A percentile compares a stretch with the other conserved stretches of the same genome.
Conservation (phyloP, 2,888 invertebrate species). For the Leptarthrus brevirostris region DNA sequence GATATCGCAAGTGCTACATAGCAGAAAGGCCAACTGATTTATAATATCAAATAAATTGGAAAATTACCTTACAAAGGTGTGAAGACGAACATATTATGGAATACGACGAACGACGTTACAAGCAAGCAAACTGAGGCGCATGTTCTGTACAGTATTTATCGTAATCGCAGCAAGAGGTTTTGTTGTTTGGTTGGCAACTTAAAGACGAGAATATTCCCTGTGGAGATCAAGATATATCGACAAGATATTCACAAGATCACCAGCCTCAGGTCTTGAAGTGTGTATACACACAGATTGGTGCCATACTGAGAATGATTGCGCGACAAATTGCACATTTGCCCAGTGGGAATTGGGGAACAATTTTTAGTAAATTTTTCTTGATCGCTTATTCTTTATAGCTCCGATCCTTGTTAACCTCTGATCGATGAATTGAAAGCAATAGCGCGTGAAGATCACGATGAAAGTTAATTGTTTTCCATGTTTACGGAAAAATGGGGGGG, state of each 20-base stretch:
- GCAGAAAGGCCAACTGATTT: conserved; percentile 40
- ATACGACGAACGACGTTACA: background rate
- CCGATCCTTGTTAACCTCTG: conserved; percentile 24
- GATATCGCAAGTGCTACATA: background rate
- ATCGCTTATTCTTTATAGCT: background rate
- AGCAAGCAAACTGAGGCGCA: background rate
- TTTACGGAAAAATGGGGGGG: too few relatives aligned
- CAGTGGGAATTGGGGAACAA: conserved; percentile 12
- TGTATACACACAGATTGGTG: conserved; percentile 8
- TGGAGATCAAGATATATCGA: conserved; percentile 29
- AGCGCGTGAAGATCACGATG: conserved; percentile 26
- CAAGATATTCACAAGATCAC: background rate
- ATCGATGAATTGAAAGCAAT: conserved; percentile 27
- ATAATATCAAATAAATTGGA: conserved; percentile 43
- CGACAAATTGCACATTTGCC: conserved; percentile 42
- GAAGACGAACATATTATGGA: conserved; percentile 20
- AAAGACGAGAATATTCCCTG: conserved; percentile 32
- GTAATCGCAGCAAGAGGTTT: background rate
- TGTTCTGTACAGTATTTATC: conserved; percentile 4
- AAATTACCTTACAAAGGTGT: conserved; percentile 49
- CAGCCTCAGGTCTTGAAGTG: too few relatives aligned
- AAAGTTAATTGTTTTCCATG: background rate
- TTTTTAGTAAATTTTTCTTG: background rate
- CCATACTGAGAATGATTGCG: conserved; percentile 41
- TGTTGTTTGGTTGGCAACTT: background rate